These are phyloP conservation scores for Sorex fumeus DNA, from an alignment of 2,113 vertebrate species.

Conservation along the genomic window DNA sequence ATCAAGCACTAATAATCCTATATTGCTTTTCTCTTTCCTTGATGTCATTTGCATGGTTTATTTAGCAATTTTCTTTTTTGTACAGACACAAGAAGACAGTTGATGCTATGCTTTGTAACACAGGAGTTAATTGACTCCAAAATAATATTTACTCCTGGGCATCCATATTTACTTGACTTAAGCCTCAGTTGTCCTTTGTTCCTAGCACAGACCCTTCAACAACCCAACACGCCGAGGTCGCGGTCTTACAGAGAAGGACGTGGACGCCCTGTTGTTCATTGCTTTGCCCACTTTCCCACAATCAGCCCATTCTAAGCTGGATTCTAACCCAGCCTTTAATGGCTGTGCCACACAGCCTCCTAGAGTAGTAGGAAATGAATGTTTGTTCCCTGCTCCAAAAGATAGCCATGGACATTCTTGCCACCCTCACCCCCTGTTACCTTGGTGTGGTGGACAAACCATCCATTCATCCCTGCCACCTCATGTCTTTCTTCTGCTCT, in stretches of 20 bases:
- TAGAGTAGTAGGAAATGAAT: neutral
- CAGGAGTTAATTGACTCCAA: no score
- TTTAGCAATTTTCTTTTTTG: no score
- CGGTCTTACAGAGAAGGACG: neutral
- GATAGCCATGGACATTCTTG: neutral
- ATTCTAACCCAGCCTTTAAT: neutral
- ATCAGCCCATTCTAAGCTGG: neutral
- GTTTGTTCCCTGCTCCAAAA: neutral
- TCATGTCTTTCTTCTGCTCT: neutral
- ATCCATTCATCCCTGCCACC: rapidly evolving
- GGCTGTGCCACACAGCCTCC: neutral
- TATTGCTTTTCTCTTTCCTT: no score
- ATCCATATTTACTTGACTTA: no score
- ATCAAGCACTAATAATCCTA: no score
- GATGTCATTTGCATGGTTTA: no score
- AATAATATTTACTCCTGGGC: no score
- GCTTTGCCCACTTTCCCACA: neutral
- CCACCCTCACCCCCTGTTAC: neutral
- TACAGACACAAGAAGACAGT: no score
- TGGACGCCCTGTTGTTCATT: rapidly evolving
- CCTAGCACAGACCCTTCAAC: no score
- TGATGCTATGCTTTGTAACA: no score
- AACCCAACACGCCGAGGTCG: neutral
- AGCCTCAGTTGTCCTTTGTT: no score
- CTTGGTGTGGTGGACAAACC: neutral